phyloP scores from a whole-genome alignment of 2,113 vertebrate species.

The Cercocebus atys region DNA sequence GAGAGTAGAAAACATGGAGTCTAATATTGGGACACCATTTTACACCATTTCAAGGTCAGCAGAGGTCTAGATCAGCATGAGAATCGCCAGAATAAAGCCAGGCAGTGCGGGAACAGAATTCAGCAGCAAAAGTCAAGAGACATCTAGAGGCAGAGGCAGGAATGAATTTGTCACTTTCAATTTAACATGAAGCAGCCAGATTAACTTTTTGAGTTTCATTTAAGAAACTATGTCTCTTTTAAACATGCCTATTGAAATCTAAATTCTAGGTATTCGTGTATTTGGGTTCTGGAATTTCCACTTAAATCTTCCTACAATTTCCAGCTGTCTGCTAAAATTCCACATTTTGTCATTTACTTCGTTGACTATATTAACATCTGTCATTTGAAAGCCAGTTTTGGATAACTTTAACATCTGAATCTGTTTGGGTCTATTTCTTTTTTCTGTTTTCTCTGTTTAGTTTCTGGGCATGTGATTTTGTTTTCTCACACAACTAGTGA shows the following conservation, averaged over 20 bases:
- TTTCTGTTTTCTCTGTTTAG: neutral
- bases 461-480: neutral
- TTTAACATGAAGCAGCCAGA: neutral
- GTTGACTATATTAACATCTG: neutral
- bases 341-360: neutral
- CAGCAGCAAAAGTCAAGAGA: neutral
- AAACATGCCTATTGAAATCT: neutral
- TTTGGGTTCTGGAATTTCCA: neutral
- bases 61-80: neutral
- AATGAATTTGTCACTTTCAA: neutral
- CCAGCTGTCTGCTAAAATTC: neutral
- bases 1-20: neutral
- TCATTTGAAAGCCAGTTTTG: neutral
- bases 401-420: neutral
- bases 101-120: neutral
- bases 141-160: neutral
- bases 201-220: neutral
- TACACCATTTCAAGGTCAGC: no score
- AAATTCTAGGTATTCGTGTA: neutral
- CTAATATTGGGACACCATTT: neutral
- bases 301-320: neutral
- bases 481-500: neutral
- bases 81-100: neutral
- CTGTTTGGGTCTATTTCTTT: neutral
- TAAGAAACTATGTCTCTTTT: neutral